Base-by-base conservation (phyloP, 2,797 vertebrate species). In the Sebastolobus alascanus region DNA sequence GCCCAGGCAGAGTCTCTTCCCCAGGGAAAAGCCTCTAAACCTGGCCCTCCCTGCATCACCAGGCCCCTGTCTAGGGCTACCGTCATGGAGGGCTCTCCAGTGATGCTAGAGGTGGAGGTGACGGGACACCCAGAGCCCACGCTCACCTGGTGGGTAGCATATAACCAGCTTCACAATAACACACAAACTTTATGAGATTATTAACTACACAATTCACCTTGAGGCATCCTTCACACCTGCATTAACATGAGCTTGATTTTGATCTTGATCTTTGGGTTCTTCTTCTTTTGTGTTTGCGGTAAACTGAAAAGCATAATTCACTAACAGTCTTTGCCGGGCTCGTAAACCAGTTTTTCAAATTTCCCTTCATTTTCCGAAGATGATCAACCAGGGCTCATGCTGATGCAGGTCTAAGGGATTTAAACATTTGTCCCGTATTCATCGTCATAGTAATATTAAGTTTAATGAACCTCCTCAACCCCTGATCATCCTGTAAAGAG, bases 61-160 rank as follows among this genome's bases (percentile, higher is more conserved):
- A 97, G 96, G 90, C 95, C 96, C 85, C 92, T 97, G 91, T 96
- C 97, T 94, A 96, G 96, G 91, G 95, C 97, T 85, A 96, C 95
- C 5, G 94, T 99, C 92, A 94, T 92, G 94, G 97, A 97, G 96
- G 97, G 97, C 87, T 97, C 97, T 93, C 97, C 97, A 0, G 97
- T 99, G 95, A 97, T 95, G 87, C 95, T 99, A 94, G 98, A 99
- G 96, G 97, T 99, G 93, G 97, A 98, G 97, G 97, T 99, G 92
- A 95, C 94, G 50, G 97, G 96, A 97, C 96, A 95, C 83, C 97
- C 97, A 90, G 96, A 98, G 92, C 97, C 97, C 95, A 95, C 94
- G 84, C 92, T 99, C 91, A 98, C 96, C 92, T 98, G 98, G 98
- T 99, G 98, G 97, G 98, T 98, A 97, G 97, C 97, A 87, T 97